A percentile compares a stretch with the other conserved stretches of the same genome.
Evolutionary conservation across 2,113 vertebrate species (phyloP).

Genomic region (Callipepla californica): DNA sequence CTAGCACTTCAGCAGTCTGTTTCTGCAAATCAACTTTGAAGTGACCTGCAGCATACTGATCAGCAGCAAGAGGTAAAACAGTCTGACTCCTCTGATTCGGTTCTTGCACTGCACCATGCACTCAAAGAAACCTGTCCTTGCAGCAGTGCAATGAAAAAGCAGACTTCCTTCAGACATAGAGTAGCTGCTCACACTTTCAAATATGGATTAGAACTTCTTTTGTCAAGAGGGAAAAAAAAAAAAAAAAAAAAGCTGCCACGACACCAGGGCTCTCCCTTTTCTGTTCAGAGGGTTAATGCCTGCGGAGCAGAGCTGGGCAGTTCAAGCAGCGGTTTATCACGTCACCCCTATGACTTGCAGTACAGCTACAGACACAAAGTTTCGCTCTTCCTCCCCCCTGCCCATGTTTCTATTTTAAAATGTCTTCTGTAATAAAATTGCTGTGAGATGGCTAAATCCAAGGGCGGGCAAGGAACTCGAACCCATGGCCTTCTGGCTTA

Average conservation of each 20-base stretch:
- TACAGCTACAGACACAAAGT: neutral
- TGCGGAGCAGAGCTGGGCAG: neutral
- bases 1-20: neutral
- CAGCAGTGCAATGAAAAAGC: accelerated
- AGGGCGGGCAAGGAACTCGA: conserved; percentile 51
- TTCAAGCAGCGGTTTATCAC: neutral
- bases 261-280: neutral
- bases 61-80: neutral
- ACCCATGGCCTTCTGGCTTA: conserved; percentile 58
- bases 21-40: neutral
- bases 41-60: neutral
- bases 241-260: neutral
- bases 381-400: neutral
- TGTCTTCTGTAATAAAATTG: conserved; percentile 29
- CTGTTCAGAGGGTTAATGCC: neutral
- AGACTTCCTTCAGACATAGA: neutral
- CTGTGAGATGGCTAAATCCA: conserved; percentile 25
- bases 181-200: neutral
- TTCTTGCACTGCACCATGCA: neutral
- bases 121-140: neutral
- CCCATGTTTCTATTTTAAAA: conserved; percentile 7
- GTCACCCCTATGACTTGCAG: neutral
- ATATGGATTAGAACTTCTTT: neutral
- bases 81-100: neutral
- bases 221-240: neutral